Conservation (phyloP, 2,797 vertebrate genomes). For the Ispidina picta region DNA sequence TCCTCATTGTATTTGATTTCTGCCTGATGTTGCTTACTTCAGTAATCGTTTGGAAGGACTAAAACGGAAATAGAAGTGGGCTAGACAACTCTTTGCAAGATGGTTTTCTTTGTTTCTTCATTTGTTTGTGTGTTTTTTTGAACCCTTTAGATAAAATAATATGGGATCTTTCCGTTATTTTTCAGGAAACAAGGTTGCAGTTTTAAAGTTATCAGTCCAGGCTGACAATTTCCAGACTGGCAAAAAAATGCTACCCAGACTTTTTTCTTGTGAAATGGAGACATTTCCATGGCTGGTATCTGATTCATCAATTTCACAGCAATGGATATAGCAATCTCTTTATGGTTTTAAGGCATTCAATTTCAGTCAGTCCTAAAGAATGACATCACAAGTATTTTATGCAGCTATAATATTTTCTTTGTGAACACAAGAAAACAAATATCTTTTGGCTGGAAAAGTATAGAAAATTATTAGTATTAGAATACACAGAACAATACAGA, state of each 20-base stretch:
- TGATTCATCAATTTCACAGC: constrained; percentile 39
- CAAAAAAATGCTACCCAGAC: background rate
- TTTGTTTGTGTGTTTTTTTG: background rate
- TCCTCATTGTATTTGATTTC: background rate
- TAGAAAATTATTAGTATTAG: background rate
- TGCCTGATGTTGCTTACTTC: background rate
- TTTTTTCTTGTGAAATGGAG: constrained; percentile 16
- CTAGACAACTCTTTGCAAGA: background rate
- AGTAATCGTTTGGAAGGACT: background rate
- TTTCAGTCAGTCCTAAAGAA: constrained; percentile 18
- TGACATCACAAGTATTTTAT: background rate
- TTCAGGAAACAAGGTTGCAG: background rate
- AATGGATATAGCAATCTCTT: background rate
- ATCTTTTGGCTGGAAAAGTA: background rate
- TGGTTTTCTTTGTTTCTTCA: background rate
- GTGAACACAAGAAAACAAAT: background rate
- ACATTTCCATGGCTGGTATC: background rate
- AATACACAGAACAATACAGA: background rate
- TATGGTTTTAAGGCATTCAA: background rate
- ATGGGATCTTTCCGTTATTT: background rate
- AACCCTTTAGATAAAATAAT: background rate
- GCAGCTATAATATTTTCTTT: background rate
- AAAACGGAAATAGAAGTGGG: background rate
- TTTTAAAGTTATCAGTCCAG: background rate
- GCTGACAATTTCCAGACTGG: background rate